phyloP scores from a whole-genome alignment of 2,797 vertebrate genomes.

The Fistularia commersonii region DNA sequence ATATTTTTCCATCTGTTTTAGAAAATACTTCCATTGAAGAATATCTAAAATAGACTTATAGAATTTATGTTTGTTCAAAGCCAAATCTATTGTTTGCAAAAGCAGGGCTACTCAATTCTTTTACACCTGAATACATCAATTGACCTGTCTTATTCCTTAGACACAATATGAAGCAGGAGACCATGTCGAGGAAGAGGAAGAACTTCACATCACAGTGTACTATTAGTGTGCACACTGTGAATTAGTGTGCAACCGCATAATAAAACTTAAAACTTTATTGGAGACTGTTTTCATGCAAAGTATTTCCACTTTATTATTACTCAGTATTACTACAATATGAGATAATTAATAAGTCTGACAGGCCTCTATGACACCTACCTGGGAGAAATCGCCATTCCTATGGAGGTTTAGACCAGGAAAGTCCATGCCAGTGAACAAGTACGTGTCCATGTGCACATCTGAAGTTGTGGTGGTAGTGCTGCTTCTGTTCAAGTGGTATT shows the following conservation, averaged over 20 bases:
- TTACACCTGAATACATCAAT: background rate
- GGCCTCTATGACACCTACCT: slow-evolving; percentile 67
- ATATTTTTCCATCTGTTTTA: too few relatives aligned
- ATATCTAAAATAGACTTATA: too few relatives aligned
- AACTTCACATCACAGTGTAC: slow-evolving; percentile 28
- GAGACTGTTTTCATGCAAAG: too few relatives aligned
- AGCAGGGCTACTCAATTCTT: slow-evolving; percentile 1
- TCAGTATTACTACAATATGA: too few relatives aligned
- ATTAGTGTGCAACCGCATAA: too few relatives aligned
- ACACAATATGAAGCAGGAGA: slow-evolving; percentile 8
- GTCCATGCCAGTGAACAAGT: slow-evolving; percentile 75
- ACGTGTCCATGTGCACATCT: slow-evolving; percentile 74
- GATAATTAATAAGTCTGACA: too few relatives aligned
- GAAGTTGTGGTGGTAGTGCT: slow-evolving; percentile 55
- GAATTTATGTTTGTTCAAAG: too few relatives aligned
- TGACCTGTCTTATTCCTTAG: background rate
- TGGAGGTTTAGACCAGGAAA: slow-evolving; percentile 66
- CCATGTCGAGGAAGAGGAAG: background rate
- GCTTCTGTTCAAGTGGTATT: slow-evolving; percentile 71
- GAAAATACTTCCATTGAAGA: too few relatives aligned
- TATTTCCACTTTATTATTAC: too few relatives aligned
- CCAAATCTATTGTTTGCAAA: slow-evolving; percentile 4
- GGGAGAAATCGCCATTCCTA: slow-evolving; percentile 81
- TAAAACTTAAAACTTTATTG: too few relatives aligned
- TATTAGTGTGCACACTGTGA: too few relatives aligned